These are phyloP conservation scores for Gambusia yucatana DNA, from an alignment of 2,797 vertebrate genomes.

Conservation along the genomic window DNA sequence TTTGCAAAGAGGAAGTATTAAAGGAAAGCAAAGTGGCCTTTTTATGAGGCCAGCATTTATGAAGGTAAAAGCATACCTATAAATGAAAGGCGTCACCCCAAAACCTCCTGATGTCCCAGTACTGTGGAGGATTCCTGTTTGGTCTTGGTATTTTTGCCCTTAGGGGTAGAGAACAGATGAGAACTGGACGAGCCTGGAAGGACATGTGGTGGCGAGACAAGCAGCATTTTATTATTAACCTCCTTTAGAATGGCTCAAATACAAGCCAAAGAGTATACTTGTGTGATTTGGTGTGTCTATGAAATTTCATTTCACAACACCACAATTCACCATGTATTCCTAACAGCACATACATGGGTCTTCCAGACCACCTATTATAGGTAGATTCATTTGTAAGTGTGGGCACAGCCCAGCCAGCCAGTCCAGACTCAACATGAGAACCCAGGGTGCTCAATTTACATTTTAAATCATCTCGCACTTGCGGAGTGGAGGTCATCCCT, in stretches of 20 bases:
- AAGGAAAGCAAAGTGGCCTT: conserved; percentile 74
- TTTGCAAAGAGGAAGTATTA: conserved; percentile 78
- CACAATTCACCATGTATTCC: conserved; percentile 23
- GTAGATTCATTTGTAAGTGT: conserved; percentile 43
- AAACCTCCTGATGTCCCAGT: conserved; percentile 67
- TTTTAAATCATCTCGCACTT: conserved; percentile 54
- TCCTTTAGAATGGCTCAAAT: conserved; percentile 60
- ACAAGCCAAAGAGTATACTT: conserved; percentile 34
- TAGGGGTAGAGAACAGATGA: conserved; percentile 31
- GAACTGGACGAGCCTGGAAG: conserved; percentile 36
- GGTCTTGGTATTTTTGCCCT: conserved; percentile 56
- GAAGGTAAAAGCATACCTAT: conserved; percentile 77
- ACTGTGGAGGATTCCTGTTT: conserved; percentile 48
- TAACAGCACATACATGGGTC: conserved; percentile 20
- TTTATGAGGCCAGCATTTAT: conserved; percentile 77
- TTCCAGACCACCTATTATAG: conserved; percentile 48
- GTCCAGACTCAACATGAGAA: conserved; percentile 44
- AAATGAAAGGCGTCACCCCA: conserved; percentile 67
- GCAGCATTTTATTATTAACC: conserved; percentile 55
- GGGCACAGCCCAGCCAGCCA: conserved; percentile 59
- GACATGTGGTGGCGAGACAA: conserved; percentile 66
- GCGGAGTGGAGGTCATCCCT: conserved; percentile 48
- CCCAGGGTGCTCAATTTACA: conserved; percentile 54
- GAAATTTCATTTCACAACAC: conserved; percentile 25
- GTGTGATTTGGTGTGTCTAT: conserved; percentile 21